Base-by-base conservation (phyloP, 2,797 vertebrate genomes). In the Amphiprion clarkii region DNA sequence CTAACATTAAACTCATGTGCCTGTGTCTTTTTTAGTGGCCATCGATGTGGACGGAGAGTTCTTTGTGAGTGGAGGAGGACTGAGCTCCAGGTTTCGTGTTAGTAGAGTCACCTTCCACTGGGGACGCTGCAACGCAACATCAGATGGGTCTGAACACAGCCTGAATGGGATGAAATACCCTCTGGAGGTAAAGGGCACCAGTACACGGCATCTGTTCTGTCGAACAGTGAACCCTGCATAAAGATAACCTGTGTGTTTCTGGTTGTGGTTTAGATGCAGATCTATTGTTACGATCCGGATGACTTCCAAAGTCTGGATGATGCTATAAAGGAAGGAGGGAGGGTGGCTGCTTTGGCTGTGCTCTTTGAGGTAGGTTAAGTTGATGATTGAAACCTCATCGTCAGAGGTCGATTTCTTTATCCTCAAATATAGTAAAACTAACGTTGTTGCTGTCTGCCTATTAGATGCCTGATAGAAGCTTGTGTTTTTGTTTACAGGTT, bases 71-170 rank as follows among this genome's bases (percentile, higher is more conserved):
- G 98, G 97, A 82, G 98, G 97, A 86, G 96, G 96, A 14, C 94
- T 97, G 82, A 96, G 96, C 86, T 95, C 95, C 33, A 78, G 95
- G 74, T 97, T 97, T 90, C 97, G 90, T 82, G 97, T 96, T 59
- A 96, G 94, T 79, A 95, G 93, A 85, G 96, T 99, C 87, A 88
- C 84, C n/a, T 99, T 99, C 94, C 98, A 99, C 91, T 99, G 98
- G 98, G 98, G 98, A 60, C 96, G 95, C 95, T 99, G 98, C 91
- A 99, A 99, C 2, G 84, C 88, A 0, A 96, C 98, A 0, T 97
- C 97, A 17, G 97, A 97, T 0, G 98, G 98, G 44, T 99, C 98
- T 7, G 98, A 99, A 60, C 98, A 99, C 89, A 98, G 97, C 82
- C 94, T 99, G 83, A 96, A 97, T 74, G 97, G 98, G 76, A 95